Evolutionary conservation across 2,888 invertebrate genomes (phyloP).

Genomic region (Nemoura dubitans): DNA sequence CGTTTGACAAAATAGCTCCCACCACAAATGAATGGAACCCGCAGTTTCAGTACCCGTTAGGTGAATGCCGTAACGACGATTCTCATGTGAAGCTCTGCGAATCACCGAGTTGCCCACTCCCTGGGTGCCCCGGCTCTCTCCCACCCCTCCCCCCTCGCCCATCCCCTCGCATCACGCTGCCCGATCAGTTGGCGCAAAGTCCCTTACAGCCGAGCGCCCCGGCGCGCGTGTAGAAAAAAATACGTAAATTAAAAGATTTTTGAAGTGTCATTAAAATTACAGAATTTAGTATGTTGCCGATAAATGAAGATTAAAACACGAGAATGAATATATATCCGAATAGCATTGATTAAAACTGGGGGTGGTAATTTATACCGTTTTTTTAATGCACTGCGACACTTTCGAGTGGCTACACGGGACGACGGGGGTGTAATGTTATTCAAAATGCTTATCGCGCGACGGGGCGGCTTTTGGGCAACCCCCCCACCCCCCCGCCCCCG

Average conservation of each 20-base stretch:
- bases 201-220: background rate
- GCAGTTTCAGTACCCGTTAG: no score
- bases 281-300: constrained; percentile 38
- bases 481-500: background rate
- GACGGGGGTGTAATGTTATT: background rate
- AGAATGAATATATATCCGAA: constrained; percentile 1
- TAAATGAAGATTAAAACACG: constrained; percentile 40
- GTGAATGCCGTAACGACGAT: no score
- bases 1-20: no score
- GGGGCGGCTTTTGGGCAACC: background rate
- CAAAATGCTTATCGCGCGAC: background rate
- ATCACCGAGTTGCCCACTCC: no score
- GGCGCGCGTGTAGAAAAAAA: background rate
- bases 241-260: constrained; percentile 42
- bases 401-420: background rate
- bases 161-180: background rate
- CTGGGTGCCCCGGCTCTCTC: background rate
- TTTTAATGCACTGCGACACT: background rate
- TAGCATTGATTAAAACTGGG: background rate
- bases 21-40: no score
- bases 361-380: background rate
- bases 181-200: constrained; percentile 25
- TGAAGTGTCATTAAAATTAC: constrained; percentile 40
- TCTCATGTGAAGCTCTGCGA: no score
- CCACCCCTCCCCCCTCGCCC: background rate